Base-by-base conservation (phyloP, 2,888 invertebrate species). In the Metalampra italica region DNA sequence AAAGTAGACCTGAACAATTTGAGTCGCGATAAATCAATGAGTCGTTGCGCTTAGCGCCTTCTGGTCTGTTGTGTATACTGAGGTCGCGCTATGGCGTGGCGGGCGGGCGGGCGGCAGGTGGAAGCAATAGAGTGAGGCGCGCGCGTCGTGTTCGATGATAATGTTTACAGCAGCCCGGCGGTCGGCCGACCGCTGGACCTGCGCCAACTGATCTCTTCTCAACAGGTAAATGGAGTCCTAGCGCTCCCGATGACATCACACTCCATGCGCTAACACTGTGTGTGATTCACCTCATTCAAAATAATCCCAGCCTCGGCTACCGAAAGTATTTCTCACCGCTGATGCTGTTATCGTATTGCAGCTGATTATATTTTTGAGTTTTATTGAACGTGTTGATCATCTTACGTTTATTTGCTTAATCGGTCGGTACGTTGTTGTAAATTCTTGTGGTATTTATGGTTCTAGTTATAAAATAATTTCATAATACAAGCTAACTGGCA, bases 181-280 rank as follows among this genome's bases (percentile, higher is more conserved):
- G 12, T 13, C 47, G 65, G 62, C 59, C 52, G 62, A 57, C 56
- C 56, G 52, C 76, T 87, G 86, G 86, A 78, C 56, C 62, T 52
- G 45, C 55, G 87, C 87, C 87, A 87, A 81, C 71, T 78, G 66
- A 72, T 80, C 75, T 75, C 64, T 55, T 74, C 76, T 74, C 82
- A 78, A 82, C 86, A 87, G 87, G 87, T 87, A 86, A 76, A 78
- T 72, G 66, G 68, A 78, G 75, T 68, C 67, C 66, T 68, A 69
- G 60, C 70, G 73, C 55, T 68, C 60, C 64, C 72, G 72, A 78
- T 81, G 82, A 83, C 80, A 81, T 80, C 82, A 82, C 78, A 75
- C 64, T 63, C 65, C 55, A 39, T 62, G 66, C 68, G 63, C 68
- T 60, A 62, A 65, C 60, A 65, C 67, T 49, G 49, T 85, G 84